Percentiles rank a stretch among this genome's conserved stretches.
phyloP scores from a whole-genome alignment of 2,113 vertebrate genomes.

The Corythornis cristatus region DNA sequence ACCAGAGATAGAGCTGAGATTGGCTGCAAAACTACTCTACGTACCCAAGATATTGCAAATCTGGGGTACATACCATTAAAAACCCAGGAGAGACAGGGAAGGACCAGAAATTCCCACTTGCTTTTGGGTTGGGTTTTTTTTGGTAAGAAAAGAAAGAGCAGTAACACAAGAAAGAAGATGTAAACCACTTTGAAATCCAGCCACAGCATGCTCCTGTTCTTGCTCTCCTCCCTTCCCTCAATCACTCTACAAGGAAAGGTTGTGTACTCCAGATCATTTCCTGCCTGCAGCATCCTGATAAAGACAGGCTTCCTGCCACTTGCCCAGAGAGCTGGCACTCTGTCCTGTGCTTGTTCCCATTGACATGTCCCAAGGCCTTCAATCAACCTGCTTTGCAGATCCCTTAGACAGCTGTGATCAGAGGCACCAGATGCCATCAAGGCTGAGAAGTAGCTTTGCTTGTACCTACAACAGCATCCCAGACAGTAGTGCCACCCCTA shows the following conservation, averaged over 20 bases:
- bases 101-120: not conserved
- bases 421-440: not conserved
- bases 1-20: not conserved
- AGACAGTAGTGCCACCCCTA: not conserved
- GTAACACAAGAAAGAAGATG: not conserved
- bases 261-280: slow-evolving; percentile 54
- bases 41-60: not conserved
- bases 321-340: slow-evolving; percentile 13
- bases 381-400: slow-evolving; percentile 27
- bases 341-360: slow-evolving; percentile 41
- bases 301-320: slow-evolving; percentile 53
- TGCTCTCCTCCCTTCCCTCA: slow-evolving; percentile 26
- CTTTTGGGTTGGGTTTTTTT: not conserved
- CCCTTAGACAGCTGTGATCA: slow-evolving; percentile 5
- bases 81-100: not conserved
- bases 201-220: not conserved
- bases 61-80: not conserved
- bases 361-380: slow-evolving; percentile 51
- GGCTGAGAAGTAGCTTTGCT: not conserved
- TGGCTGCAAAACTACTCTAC: not conserved
- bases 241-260: slow-evolving; percentile 27
- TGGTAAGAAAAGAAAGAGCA: not conserved
- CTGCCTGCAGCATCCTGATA: slow-evolving; percentile 68
- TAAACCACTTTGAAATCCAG: slow-evolving; percentile 27
- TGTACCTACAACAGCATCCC: not conserved